Evolutionary conservation across 2,113 vertebrate species (phyloP), one percentile per base, ranked within the genome.

Genomic region (Procavia capensis): DNA sequence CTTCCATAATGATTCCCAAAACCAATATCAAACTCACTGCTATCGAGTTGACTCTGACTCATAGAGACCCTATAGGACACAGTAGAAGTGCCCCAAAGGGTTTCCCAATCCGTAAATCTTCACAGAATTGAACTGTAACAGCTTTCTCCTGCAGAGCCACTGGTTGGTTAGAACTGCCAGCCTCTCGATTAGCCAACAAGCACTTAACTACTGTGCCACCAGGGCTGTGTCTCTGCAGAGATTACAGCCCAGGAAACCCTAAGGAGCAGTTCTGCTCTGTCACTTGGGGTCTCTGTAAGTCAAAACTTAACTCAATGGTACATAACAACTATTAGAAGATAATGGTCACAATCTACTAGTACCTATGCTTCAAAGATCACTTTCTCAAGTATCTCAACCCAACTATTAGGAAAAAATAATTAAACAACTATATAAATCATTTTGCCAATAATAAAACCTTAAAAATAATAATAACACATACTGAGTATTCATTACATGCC

Each of bases 301-400:
- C 70, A 72, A 72, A 72, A 72, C 9, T n/a, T n/a, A 36, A 70
- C 66, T 36, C 66, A 29, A n/a, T 36, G 34, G 34, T n/a, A 70
- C 34, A 34, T 36, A 19, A 70, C 34, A 70, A 70, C 34, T 24
- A 72, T 68, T 61, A 93, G 50, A 75, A 83, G 27, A 90, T 8
- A 54, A 92, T n/a, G 25, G 14, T 88, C 61, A 96, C 54, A 2
- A 19, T 86, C 78, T 96, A 72, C 43, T 47, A 80, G 74, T 34
- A 57, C 27, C 74, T 43, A 61, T 0, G 66, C 36, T 94, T 85
- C 78, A 5, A 88, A 66, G 39, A 22, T 39, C 70, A 25, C 45
- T 64, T 75, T 93, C 95, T 80, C 81, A 90, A 88, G 41, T 88
- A 92, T 79, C 85, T 93, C 54, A 20, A 79, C 47, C 90, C 83